A percentile compares a stretch with the other conserved stretches of the same genome.
phyloP scores from a whole-genome alignment of 2,797 vertebrate species.

The Bucorvus abyssinicus region DNA sequence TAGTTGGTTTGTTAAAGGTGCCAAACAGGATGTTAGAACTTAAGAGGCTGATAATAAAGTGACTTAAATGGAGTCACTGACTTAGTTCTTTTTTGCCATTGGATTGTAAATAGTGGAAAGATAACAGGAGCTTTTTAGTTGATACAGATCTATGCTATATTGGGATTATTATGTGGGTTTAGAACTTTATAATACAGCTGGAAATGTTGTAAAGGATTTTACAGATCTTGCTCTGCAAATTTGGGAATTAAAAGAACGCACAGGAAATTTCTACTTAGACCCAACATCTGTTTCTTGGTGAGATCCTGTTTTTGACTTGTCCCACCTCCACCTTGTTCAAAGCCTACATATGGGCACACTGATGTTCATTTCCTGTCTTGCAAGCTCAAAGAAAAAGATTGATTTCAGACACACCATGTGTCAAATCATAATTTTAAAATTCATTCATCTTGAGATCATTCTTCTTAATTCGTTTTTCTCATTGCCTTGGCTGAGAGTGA shows the following conservation, averaged over 20 bases:
- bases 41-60: not conserved
- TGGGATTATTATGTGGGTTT: not conserved
- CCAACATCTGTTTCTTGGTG: constrained; percentile 24
- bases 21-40: not conserved
- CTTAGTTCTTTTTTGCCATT: not conserved
- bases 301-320: not conserved
- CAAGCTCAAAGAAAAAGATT: not conserved
- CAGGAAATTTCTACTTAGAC: constrained; percentile 9
- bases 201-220: constrained; percentile 26
- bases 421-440: not conserved
- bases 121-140: not conserved
- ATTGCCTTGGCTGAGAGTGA: not conserved
- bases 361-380: constrained; percentile 19
- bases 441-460: not conserved
- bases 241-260: constrained; percentile 15
- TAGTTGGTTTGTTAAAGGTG: not conserved
- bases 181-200: not conserved
- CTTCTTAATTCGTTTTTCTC: not conserved
- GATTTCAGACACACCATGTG: not conserved
- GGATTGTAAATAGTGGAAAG: not conserved
- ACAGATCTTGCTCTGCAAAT: constrained; percentile 30
- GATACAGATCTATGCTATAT: not conserved
- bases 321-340: not conserved
- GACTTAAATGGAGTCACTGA: not conserved
- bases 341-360: not conserved